A percentile compares a stretch with the other conserved stretches of the same genome.
Conservation (phyloP, 2,797 vertebrate species). For the Sciaenops ocellatus region DNA sequence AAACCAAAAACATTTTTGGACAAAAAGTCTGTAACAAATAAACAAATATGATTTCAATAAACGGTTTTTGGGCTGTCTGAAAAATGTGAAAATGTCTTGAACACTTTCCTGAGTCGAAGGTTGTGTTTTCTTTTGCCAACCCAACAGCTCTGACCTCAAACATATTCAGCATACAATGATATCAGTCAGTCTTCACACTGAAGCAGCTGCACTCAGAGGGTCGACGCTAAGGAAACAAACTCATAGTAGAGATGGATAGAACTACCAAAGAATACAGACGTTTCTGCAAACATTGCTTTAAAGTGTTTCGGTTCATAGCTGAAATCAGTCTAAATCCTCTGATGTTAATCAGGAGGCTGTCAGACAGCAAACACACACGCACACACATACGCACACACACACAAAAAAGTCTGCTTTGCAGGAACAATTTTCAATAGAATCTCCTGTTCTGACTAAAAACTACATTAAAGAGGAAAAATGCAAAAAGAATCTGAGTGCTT, state of each 20-base stretch:
- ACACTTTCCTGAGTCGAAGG: background rate
- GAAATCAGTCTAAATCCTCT: background rate
- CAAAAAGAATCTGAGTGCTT: constrained; percentile 14
- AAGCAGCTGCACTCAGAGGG: no score
- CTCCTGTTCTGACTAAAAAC: background rate
- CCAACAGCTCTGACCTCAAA: background rate
- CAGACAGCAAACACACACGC: background rate
- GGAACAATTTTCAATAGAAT: background rate
- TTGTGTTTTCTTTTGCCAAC: background rate
- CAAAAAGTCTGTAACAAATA: background rate
- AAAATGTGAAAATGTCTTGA: background rate
- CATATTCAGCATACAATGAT: background rate
- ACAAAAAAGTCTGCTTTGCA: constrained; percentile 10
- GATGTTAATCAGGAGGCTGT: background rate
- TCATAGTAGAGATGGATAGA: constrained; percentile 5
- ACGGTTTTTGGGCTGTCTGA: background rate
- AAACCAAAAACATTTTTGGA: background rate
- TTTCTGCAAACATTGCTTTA: background rate
- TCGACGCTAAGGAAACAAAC: background rate
- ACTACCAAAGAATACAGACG: constrained; percentile 6
- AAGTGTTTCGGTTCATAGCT: background rate
- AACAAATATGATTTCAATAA: no score
- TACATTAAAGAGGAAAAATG: constrained; percentile 3
- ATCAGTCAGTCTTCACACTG: background rate
- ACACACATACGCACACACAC: background rate